phyloP scores from a whole-genome alignment of 1,140 invertebrate species.

The Bombus waltoni region DNA sequence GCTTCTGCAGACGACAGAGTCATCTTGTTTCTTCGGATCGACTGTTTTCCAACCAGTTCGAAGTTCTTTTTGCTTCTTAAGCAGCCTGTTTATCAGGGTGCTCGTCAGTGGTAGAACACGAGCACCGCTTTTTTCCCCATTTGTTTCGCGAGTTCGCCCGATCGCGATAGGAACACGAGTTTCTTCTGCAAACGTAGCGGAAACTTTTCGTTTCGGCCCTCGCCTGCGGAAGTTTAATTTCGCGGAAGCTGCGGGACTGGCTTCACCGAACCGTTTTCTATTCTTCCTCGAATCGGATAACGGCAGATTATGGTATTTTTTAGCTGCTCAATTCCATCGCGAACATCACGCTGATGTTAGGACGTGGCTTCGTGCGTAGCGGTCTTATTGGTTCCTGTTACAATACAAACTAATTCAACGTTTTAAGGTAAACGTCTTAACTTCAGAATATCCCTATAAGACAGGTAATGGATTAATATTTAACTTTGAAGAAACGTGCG shows the following conservation, averaged over 20 bases:
- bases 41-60: not conserved
- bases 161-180: constrained; percentile 36
- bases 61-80: constrained; percentile 19
- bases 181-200: constrained; percentile 42
- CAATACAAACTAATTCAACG: too few species aligned
- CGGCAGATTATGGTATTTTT: not conserved
- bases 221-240: constrained; percentile 34
- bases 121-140: not conserved
- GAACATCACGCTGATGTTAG: not conserved
- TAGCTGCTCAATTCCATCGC: not conserved
- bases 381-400: too few species aligned
- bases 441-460: too few species aligned
- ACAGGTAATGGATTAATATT: too few species aligned
- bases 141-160: constrained; percentile 17
- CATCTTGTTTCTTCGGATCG: not conserved
- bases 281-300: constrained; percentile 11
- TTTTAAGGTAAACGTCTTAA: too few species aligned
- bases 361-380: too few species aligned
- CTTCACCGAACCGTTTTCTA: constrained; percentile 24
- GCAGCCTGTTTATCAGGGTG: constrained; percentile 30
- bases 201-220: constrained; percentile 35
- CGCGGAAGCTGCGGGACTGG: constrained; percentile 38
- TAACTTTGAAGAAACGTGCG: too few species aligned
- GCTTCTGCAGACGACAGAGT: not conserved
- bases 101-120: constrained; percentile 10